These are phyloP conservation scores for Poeciliopsis turneri DNA, from an alignment of 2,797 vertebrate species.

Conservation along the genomic window DNA sequence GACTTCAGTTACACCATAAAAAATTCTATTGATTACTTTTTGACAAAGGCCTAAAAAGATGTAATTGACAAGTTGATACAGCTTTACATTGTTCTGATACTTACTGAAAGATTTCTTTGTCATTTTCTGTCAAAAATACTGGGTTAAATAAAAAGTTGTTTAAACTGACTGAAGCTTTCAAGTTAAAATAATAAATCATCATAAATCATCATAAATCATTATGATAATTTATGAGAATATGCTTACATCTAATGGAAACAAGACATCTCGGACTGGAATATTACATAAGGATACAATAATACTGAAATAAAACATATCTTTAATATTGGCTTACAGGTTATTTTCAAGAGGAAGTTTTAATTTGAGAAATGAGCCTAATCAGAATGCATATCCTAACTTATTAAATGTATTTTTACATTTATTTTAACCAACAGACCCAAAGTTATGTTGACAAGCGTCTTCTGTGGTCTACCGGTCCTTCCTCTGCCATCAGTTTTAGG, in stretches of 20 bases:
- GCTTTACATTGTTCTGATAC: too few relatives aligned
- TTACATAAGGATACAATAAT: not conserved
- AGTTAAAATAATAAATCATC: not conserved
- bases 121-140: too few relatives aligned
- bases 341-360: not conserved
- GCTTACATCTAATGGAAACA: not conserved
- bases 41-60: too few relatives aligned
- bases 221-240: not conserved
- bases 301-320: not conserved
- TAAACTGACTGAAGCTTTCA: not conserved
- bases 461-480: constrained; percentile 9
- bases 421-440: constrained; percentile 1
- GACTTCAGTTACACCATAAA: too few relatives aligned
- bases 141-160: too few relatives aligned
- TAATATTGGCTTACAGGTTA: not conserved
- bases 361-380: not conserved
- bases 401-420: too few relatives aligned
- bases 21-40: too few relatives aligned
- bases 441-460: constrained; percentile 18
- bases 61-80: too few relatives aligned
- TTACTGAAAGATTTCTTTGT: too few relatives aligned
- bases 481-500: constrained; percentile 27
- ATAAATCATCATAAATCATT: too few relatives aligned
- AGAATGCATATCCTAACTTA: not conserved
- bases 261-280: not conserved